Conservation (phyloP, 2,113 vertebrate species). For the Cyanoderma ruficeps region DNA sequence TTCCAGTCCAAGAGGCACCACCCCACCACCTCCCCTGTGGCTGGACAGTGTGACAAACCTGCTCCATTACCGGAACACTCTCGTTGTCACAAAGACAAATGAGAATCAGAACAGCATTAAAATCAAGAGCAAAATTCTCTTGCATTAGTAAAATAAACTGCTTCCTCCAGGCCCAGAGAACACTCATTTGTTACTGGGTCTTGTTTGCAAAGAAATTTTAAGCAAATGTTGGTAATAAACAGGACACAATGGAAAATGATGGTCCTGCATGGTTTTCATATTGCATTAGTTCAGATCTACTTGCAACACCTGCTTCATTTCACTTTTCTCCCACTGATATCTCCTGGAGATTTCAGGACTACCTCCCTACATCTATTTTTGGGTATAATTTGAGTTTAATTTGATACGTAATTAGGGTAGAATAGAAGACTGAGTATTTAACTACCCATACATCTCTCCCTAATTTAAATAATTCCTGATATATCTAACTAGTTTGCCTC, state of each 20-base stretch:
- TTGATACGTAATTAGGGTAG: constrained; percentile 76
- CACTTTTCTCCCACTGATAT: not conserved
- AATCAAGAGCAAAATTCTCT: not conserved
- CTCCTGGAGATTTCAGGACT: constrained; percentile 51
- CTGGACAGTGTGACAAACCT: not conserved
- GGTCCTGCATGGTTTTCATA: not conserved
- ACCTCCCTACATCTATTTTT: constrained; percentile 71
- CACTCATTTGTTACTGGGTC: not conserved
- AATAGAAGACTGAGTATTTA: constrained; percentile 75
- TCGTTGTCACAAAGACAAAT: not conserved
- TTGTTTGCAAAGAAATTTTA: not conserved
- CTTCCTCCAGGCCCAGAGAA: not conserved
- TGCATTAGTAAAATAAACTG: not conserved
- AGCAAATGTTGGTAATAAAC: constrained; percentile 22
- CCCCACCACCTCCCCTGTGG: not conserved
- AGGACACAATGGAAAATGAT: constrained; percentile 20
- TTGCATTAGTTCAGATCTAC: constrained; percentile 28
- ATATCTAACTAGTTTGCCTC: constrained; percentile 68
- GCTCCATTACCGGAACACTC: not conserved
- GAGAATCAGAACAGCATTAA: not conserved
- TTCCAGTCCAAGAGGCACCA: not conserved
- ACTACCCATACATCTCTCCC: constrained; percentile 76
- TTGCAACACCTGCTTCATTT: not conserved
- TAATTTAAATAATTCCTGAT: constrained; percentile 83
- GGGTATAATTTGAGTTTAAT: constrained; percentile 76